A percentile compares a stretch with the other conserved stretches of the same genome.
These are phyloP conservation scores for Campaea margaritaria DNA, from an alignment of 2,888 invertebrate species.

Conservation along the genomic window DNA sequence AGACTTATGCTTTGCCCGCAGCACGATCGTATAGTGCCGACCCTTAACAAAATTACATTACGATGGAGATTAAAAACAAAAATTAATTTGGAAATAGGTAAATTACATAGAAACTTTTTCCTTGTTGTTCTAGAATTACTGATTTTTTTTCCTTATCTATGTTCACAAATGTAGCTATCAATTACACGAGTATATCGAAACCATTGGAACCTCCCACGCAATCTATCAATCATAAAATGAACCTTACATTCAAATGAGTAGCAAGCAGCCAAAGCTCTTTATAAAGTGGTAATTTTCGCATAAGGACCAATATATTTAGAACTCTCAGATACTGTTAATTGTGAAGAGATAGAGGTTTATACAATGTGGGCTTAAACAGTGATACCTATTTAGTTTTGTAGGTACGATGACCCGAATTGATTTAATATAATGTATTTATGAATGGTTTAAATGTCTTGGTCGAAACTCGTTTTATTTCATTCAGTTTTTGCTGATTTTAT, in stretches of 20 bases:
- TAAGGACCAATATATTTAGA: slow-evolving; percentile 11
- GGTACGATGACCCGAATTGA: slow-evolving; percentile 18
- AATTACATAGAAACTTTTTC: no score
- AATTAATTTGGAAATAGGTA: no score
- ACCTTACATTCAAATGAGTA: not conserved
- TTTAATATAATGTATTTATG: slow-evolving; percentile 25
- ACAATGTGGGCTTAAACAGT: not conserved
- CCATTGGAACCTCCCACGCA: slow-evolving; percentile 15
- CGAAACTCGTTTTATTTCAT: slow-evolving; percentile 10
- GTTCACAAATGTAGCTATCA: no score
- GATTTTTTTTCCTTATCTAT: no score
- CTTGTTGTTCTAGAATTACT: no score
- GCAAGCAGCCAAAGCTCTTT: not conserved
- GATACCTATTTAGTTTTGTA: not conserved
- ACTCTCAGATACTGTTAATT: not conserved
- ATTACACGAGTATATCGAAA: not conserved
- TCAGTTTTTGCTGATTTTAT: not conserved
- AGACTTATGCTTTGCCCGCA: no score
- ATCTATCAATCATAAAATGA: slow-evolving; percentile 4
- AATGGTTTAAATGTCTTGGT: slow-evolving; percentile 26
- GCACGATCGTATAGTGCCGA: no score
- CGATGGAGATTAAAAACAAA: no score
- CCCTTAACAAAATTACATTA: no score
- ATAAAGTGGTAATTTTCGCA: not conserved
- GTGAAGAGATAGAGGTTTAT: not conserved